Evolutionary conservation across 2,888 invertebrate genomes (phyloP), one percentile per base, ranked within the genome.

Genomic region (Catonia carolina): DNA sequence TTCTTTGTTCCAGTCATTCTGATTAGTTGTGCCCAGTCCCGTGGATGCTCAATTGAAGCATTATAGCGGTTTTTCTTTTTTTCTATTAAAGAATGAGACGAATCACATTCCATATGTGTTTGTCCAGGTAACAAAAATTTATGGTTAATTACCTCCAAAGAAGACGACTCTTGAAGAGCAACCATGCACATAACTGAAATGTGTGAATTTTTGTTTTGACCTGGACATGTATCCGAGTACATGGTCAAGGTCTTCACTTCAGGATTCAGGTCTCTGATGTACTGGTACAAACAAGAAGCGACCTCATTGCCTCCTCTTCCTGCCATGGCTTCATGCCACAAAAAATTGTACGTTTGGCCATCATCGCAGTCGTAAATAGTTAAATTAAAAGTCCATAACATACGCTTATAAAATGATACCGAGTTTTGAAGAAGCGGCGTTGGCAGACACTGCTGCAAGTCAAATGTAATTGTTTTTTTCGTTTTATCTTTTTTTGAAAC

Each of bases 1-100:
- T 41, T 41, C 22, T 41, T 41, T 22, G 18, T 15, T 41, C 41
- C 22, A 22, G 41, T 22, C 22, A 41, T 22, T 41, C 17, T 2
- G 22, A 41, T 22, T 12, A 41, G 41, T 41, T 41, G 41, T 7
- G 22, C 22, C 41, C 41, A 41, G 10, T 41, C 41, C 18, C 17
- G 41, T 41, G 41, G 41, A 41, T 41, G 41, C 41, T 41, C 41
- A 20, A 41, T 41, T 41, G 41, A 22, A 41, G 41, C 41, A 41
- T 22, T 41, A 41, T 41, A 41, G 20, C 22, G 18, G 20, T 41
- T 41, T 17, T 41, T 41, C 6, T 20, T 4, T 41, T 41, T 41
- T 22, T 41, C 41, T 20, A 41, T 41, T 41, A 41, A 20, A 12
- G 20, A 20, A 22, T 41, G 41, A 22, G 18, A 18, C 18, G 20